Conservation (phyloP, 2,113 vertebrate genomes). For the Neogobius melanostomus region DNA sequence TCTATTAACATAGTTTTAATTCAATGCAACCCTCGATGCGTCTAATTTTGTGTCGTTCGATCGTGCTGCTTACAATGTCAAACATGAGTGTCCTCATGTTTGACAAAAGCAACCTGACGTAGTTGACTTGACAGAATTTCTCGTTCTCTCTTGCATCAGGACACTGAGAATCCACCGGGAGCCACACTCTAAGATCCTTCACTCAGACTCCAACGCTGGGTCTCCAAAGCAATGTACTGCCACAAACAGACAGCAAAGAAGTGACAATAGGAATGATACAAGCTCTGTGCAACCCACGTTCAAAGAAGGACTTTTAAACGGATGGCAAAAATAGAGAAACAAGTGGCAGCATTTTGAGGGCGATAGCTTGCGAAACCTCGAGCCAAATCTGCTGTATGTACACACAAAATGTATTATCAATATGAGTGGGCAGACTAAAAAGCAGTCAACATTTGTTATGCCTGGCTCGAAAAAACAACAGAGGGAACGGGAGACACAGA, state of each 20-base stretch:
- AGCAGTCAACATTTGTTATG: too few species aligned
- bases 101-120: too few species aligned
- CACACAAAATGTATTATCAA: too few species aligned
- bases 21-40: too few species aligned
- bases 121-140: not conserved
- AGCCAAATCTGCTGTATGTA: not conserved
- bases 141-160: not conserved
- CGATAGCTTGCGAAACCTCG: not conserved
- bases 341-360: not conserved
- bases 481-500: too few species aligned
- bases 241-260: not conserved
- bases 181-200: not conserved
- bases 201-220: not conserved
- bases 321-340: not conserved
- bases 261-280: not conserved
- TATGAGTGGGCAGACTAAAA: too few species aligned
- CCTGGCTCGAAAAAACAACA: too few species aligned
- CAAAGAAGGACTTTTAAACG: not conserved
- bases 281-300: not conserved
- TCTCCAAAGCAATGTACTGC: not conserved
- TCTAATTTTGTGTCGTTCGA: too few species aligned
- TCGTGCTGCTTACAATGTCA: too few species aligned
- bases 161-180: not conserved
- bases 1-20: too few species aligned
- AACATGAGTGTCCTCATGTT: too few species aligned